Evolutionary conservation across 2,113 vertebrate species (phyloP).

Genomic region (Hippopotamus amphibius): DNA sequence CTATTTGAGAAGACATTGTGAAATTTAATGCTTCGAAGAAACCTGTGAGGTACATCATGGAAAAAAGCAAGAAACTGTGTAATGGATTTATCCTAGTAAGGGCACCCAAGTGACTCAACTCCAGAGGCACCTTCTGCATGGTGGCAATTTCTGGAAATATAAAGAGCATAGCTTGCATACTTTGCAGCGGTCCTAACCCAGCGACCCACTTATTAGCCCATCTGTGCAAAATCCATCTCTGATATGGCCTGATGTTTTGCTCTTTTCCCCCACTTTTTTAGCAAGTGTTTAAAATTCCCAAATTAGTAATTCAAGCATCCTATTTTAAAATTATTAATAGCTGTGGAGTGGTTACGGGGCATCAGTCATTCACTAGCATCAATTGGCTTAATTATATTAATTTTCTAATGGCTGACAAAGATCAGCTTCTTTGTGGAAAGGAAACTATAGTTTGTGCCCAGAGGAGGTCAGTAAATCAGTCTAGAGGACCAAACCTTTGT

Average conservation of each 20-base stretch:
- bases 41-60: not conserved
- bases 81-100: not conserved
- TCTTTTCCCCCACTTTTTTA: not conserved
- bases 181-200: not conserved
- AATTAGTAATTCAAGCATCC: constrained; percentile 38
- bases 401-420: constrained; percentile 63
- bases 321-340: constrained; percentile 60
- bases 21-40: not conserved
- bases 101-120: not conserved
- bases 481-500: not conserved
- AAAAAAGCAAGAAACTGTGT: not conserved
- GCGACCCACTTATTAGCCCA: not conserved
- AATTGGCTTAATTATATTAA: constrained; percentile 67
- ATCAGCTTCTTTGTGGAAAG: constrained; percentile 15
- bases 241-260: not conserved
- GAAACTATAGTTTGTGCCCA: not conserved
- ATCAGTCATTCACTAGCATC: constrained; percentile 25
- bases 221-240: not conserved
- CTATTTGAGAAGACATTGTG: not conserved
- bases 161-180: not conserved
- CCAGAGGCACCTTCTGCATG: not conserved
- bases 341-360: not conserved
- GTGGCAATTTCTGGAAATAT: not conserved
- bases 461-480: constrained; percentile 23
- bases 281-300: constrained; percentile 29